Percentiles rank a stretch among this genome's conserved stretches.
phyloP scores from a whole-genome alignment of 2,113 vertebrate species.

The Natator depressus region DNA sequence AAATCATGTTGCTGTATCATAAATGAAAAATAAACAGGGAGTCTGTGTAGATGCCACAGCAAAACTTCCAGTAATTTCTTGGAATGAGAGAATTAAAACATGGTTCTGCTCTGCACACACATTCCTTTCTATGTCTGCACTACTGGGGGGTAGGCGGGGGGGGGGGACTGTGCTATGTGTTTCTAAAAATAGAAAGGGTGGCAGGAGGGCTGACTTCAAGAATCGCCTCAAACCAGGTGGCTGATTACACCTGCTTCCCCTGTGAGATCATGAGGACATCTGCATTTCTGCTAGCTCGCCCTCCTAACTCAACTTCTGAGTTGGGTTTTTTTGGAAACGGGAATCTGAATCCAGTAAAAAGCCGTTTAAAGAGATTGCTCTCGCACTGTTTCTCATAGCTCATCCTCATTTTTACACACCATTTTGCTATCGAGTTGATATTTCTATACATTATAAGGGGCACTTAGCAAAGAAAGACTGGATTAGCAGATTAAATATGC shows the following conservation, averaged over 20 bases:
- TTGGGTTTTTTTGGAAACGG: background rate
- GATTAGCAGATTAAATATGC: slow-evolving; percentile 30
- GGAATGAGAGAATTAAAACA: background rate
- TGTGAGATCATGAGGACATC: background rate
- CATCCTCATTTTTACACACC: slow-evolving; percentile 28
- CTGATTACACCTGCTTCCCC: fast-evolving
- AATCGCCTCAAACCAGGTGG: slow-evolving; percentile 5
- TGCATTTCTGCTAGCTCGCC: background rate
- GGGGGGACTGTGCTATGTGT: background rate
- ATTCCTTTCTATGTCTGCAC: background rate
- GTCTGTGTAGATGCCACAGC: background rate
- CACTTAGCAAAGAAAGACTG: slow-evolving; percentile 53
- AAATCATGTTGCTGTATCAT: background rate
- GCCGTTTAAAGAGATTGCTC: background rate
- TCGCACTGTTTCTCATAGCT: slow-evolving; percentile 10
- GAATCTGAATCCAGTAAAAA: background rate
- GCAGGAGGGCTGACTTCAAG: background rate
- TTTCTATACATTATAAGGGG: slow-evolving; percentile 39
- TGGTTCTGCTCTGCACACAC: background rate
- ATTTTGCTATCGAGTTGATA: slow-evolving; percentile 30
- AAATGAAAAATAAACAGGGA: background rate
- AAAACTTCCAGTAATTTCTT: background rate
- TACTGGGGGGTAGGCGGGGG: no score
- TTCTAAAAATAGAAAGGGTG: slow-evolving; percentile 11
- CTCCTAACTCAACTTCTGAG: background rate